Evolutionary conservation across 2,797 vertebrate genomes (phyloP).

Genomic region (Pangasius macronema): DNA sequence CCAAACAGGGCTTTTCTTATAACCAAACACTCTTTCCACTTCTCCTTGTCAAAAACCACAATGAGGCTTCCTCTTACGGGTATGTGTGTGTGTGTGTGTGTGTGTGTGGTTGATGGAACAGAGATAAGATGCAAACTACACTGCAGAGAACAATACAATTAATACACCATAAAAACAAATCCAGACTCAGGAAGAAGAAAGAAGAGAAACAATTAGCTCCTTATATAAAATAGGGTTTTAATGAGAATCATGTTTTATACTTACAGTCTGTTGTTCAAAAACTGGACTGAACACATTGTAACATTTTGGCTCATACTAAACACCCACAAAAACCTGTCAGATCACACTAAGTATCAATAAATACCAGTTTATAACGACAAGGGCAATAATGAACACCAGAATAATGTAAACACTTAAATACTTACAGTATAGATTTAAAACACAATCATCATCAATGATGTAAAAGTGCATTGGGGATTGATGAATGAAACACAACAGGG

Average conservation of each 20-base stretch:
- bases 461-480: background rate
- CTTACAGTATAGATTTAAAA: conserved; percentile 8
- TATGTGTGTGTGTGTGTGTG: background rate
- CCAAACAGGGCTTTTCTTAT: conserved; percentile 3
- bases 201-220: background rate
- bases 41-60: conserved; percentile 50
- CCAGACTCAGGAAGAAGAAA: background rate
- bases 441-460: background rate
- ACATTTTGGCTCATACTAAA: background rate
- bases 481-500: background rate
- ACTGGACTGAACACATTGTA: background rate
- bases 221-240: conserved; percentile 8
- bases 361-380: conserved; percentile 1
- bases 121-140: background rate
- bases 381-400: background rate
- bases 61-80: conserved; percentile 8
- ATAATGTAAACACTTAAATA: conserved; percentile 2
- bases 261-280: background rate
- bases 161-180: background rate
- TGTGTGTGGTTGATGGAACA: background rate
- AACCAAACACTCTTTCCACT: conserved; percentile 28
- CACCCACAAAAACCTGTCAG: conserved; percentile 4
- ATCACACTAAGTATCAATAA: background rate
- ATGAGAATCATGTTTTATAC: background rate
- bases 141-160: background rate